phyloP scores from a whole-genome alignment of 2,797 vertebrate genomes.

The Danio aesculapii region DNA sequence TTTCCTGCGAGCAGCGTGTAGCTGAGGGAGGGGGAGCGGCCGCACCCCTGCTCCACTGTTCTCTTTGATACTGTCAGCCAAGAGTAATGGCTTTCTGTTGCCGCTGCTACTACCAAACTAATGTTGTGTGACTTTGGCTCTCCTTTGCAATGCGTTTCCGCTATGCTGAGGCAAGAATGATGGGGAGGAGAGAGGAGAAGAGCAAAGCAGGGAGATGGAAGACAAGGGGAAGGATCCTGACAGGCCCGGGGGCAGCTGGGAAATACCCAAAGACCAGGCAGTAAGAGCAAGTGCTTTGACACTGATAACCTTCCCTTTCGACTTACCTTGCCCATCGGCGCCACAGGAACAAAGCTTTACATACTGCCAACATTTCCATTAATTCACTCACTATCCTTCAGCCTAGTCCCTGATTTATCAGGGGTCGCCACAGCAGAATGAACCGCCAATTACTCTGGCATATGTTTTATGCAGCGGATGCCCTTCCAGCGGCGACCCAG shows the following conservation, averaged over 20 bases:
- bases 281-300: constrained; percentile 51
- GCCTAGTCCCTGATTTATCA: too few species aligned
- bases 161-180: constrained; percentile 65
- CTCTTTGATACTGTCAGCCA: constrained; percentile 83
- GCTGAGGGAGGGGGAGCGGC: constrained; percentile 63
- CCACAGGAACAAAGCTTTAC: background rate
- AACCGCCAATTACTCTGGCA: too few species aligned
- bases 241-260: constrained; percentile 51
- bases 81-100: constrained; percentile 85
- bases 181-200: constrained; percentile 51
- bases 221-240: constrained; percentile 56
- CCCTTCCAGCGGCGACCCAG: too few species aligned
- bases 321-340: constrained; percentile 44
- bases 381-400: background rate
- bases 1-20: constrained; percentile 82
- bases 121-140: constrained; percentile 82
- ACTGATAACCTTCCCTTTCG: constrained; percentile 44
- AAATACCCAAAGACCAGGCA: constrained; percentile 47
- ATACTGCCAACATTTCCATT: background rate
- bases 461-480: too few species aligned
- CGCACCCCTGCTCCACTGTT: constrained; percentile 70
- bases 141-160: constrained; percentile 78
- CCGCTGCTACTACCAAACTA: constrained; percentile 79
- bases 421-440: too few species aligned
- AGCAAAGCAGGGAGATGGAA: constrained; percentile 46